A percentile compares a stretch with the other conserved stretches of the same genome.
phyloP scores from a whole-genome alignment of 2,797 vertebrate genomes.

The Atherinosoma microstoma region DNA sequence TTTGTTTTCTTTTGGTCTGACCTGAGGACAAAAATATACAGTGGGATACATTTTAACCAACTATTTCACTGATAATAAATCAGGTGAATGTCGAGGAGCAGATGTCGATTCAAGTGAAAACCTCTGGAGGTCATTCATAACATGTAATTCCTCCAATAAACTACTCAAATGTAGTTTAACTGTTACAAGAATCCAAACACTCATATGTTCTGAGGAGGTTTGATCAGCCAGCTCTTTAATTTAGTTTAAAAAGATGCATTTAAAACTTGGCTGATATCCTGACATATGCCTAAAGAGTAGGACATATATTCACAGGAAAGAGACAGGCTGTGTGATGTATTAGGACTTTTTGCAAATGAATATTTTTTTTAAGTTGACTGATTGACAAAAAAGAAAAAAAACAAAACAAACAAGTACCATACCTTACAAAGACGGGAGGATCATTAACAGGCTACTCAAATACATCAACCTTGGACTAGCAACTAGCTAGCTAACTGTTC shows the following conservation, averaged over 20 bases:
- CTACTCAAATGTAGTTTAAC: not conserved
- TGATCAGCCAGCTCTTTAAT: not conserved
- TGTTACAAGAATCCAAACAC: not conserved
- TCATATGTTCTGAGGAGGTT: not conserved
- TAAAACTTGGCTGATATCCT: not conserved
- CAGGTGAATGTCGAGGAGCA: not conserved
- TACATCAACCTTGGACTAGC: not conserved
- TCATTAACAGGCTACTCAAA: not conserved
- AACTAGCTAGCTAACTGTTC: not conserved
- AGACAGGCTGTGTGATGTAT: not conserved
- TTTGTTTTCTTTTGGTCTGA: slow-evolving; percentile 99
- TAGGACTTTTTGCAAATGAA: no score
- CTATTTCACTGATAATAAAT: not conserved
- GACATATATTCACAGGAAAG: not conserved
- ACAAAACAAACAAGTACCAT: not conserved
- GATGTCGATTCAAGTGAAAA: no score
- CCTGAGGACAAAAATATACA: slow-evolving; percentile 73
- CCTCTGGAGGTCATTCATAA: no score
- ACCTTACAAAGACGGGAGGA: not conserved
- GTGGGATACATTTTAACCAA: not conserved
- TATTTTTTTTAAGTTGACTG: no score
- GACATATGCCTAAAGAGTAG: not conserved
- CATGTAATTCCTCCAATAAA: no score
- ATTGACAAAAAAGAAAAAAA: no score
- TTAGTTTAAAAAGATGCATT: not conserved